Conservation (phyloP, 2,888 invertebrate genomes). For the Bedellia somnulentella region DNA sequence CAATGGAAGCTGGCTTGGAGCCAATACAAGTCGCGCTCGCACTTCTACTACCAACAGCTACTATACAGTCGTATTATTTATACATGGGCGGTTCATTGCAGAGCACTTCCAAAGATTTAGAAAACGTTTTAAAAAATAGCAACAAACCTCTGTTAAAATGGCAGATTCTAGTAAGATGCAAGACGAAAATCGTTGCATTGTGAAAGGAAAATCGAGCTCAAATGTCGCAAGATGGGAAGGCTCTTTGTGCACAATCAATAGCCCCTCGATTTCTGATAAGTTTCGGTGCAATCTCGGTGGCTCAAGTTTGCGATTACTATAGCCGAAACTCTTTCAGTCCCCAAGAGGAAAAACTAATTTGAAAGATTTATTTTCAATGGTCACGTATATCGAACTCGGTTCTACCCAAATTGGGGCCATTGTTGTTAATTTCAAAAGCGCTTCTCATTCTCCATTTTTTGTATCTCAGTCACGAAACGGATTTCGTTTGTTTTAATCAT, state of each 20-base stretch:
- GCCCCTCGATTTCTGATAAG: conserved; percentile 51
- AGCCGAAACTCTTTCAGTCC: not conserved
- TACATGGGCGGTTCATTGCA: too few species aligned
- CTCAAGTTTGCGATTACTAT: conserved; percentile 13
- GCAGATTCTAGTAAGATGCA: too few species aligned
- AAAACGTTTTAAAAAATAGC: too few species aligned
- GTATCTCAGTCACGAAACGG: not conserved
- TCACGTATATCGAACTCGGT: conserved; percentile 4
- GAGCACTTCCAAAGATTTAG: too few species aligned
- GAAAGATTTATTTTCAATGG: conserved; percentile 1
- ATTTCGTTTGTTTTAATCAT: not conserved
- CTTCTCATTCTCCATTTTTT: not conserved
- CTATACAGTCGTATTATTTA: too few species aligned
- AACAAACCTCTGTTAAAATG: conserved; percentile 25
- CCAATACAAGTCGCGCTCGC: too few species aligned
- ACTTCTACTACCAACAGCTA: too few species aligned
- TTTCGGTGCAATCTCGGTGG: conserved; percentile 40
- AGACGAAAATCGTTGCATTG: conserved; percentile 48
- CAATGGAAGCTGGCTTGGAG: conserved; percentile 1
- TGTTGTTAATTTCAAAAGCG: conserved; percentile 2
- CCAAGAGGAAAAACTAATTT: conserved; percentile 4
- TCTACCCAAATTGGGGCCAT: conserved; percentile 3
- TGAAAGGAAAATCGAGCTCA: conserved; percentile 48
- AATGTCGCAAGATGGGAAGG: conserved; percentile 46
- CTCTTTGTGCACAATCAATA: conserved; percentile 54